Percentiles rank a stretch among this genome's conserved stretches.
Evolutionary conservation across 1,140 invertebrate species (phyloP).

Genomic region (Conus ventricosus): DNA sequence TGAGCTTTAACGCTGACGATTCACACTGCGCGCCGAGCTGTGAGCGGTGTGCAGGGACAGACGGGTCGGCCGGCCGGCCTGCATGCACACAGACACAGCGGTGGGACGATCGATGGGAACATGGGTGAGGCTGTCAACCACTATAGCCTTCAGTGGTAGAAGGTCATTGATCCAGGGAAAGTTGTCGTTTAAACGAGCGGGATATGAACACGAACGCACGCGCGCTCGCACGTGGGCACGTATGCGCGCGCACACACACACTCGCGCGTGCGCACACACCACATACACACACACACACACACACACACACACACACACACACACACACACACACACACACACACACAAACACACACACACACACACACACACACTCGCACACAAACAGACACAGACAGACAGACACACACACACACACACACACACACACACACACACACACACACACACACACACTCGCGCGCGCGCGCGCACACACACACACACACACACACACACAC

Average conservation of each 20-base stretch:
- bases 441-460: neutral
- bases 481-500: slow-evolving; percentile 25
- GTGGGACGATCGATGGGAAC: too few species aligned
- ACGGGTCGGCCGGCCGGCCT: neutral
- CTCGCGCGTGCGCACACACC: slow-evolving; percentile 7
- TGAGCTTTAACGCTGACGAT: too few species aligned
- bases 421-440: slow-evolving; percentile 16
- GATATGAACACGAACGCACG: neutral
- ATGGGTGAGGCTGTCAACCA: too few species aligned
- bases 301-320: slow-evolving; percentile 25
- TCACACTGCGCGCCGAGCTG: too few species aligned
- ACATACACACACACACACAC: slow-evolving; percentile 24
- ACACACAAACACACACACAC: slow-evolving; percentile 19
- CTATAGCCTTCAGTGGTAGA: too few species aligned
- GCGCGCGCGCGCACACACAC: neutral
- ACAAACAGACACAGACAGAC: slow-evolving; percentile 21
- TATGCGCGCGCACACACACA: neutral
- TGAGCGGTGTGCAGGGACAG: too few species aligned
- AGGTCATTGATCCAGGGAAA: too few species aligned
- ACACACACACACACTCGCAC: slow-evolving; percentile 5
- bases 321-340: slow-evolving; percentile 26
- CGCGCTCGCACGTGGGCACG: neutral
- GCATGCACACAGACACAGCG: neutral
- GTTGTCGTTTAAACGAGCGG: too few species aligned
- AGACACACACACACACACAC: slow-evolving; percentile 25